These are phyloP conservation scores for Sardinella longiceps DNA, from an alignment of 2,797 vertebrate species.

Conservation along the genomic window DNA sequence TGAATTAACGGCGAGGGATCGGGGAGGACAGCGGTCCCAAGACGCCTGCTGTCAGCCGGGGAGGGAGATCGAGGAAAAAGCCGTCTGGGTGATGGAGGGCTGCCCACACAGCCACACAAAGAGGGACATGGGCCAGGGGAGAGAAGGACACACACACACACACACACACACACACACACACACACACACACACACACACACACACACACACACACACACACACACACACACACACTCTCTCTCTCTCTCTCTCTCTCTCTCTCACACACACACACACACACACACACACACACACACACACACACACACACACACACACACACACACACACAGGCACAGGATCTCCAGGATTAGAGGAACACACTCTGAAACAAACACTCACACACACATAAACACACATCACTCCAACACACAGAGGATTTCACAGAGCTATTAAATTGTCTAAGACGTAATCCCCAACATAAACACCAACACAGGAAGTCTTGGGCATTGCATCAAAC, in stretches of 20 bases:
- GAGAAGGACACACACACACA: neutral
- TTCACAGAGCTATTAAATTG: neutral
- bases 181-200: constrained; percentile 2
- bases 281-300: neutral
- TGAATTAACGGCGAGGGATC: constrained; percentile 5
- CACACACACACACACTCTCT: constrained; percentile 22
- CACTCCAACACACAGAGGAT: too few relatives aligned
- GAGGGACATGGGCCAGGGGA: neutral
- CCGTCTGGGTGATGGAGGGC: neutral
- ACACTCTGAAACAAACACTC: neutral
- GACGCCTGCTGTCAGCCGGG: constrained; percentile 1
- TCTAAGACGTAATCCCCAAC: neutral
- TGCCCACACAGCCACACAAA: neutral
- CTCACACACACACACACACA: neutral
- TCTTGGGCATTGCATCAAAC: neutral
- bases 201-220: constrained; percentile 17
- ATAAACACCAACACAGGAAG: neutral
- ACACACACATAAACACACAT: neutral
- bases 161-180: neutral
- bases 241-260: too few relatives aligned
- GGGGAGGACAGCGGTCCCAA: neutral
- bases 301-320: neutral
- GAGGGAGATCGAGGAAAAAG: neutral
- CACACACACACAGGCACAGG: neutral
- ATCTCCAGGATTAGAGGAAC: neutral